phyloP scores from a whole-genome alignment of 2,113 vertebrate species.

The Oryzias melastigma region DNA sequence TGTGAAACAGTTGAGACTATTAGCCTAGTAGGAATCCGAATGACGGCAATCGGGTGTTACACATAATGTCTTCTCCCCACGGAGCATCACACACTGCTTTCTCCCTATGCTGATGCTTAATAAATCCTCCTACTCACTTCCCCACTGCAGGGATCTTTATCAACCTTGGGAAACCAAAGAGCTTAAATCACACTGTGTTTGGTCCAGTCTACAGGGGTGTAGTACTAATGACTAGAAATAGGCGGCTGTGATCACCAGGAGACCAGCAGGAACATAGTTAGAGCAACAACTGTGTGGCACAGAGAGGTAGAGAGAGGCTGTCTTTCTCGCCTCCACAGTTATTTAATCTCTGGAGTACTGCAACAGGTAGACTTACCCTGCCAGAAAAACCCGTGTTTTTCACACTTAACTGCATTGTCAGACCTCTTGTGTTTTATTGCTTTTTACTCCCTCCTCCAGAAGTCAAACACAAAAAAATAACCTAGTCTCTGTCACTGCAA shows the following conservation, averaged over 20 bases:
- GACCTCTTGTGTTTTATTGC: conserved; percentile 22
- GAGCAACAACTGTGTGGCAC: conserved; percentile 18
- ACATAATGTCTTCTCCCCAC: conserved; percentile 35
- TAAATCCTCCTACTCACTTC: conserved; percentile 27
- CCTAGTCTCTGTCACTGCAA: neutral
- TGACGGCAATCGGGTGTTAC: conserved; percentile 37
- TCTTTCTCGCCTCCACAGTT: conserved; percentile 11
- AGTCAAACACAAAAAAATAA: conserved; percentile 22
- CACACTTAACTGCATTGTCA: conserved; percentile 28
- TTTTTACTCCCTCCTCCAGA: conserved; percentile 17
- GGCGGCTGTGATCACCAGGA: conserved; percentile 49
- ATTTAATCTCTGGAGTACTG: conserved; percentile 26
- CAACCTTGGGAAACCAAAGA: conserved; percentile 43
- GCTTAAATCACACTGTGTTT: conserved; percentile 48
- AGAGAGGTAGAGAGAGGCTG: neutral
- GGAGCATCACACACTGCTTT: conserved; percentile 33
- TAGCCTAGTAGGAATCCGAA: conserved; percentile 34
- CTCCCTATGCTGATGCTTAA: conserved; percentile 32
- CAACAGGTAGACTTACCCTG: conserved; percentile 32
- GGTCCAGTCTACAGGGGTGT: conserved; percentile 53
- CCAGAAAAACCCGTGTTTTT: conserved; percentile 25
- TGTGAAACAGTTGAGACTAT: conserved; percentile 19
- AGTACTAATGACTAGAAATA: conserved; percentile 53
- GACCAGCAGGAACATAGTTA: conserved; percentile 17
- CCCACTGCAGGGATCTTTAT: conserved; percentile 46